Evolutionary conservation across 2,113 vertebrate genomes (phyloP).

Genomic region (Hiodon tergisus): DNA sequence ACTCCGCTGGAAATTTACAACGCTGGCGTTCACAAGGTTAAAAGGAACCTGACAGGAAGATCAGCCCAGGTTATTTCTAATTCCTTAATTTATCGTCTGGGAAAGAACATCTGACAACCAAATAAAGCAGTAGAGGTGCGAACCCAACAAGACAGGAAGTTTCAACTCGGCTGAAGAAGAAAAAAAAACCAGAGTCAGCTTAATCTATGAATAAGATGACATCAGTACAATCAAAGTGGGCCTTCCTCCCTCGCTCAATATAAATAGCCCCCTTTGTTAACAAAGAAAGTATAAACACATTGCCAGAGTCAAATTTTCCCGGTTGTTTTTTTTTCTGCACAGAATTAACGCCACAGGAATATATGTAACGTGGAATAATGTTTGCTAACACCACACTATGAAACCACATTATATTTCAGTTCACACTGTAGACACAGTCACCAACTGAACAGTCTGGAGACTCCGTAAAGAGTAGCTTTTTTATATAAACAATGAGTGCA

Average conservation of each 20-base stretch:
- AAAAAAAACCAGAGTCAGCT: conserved; percentile 25
- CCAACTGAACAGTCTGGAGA: not conserved
- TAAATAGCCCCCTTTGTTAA: conserved; percentile 32
- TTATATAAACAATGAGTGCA: not conserved
- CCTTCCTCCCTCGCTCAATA: conserved; percentile 32
- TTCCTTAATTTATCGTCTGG: conserved; percentile 27
- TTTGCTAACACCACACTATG: not conserved
- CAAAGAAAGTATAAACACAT: conserved; percentile 1
- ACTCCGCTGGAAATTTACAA: not conserved
- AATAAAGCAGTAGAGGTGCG: conserved; percentile 22
- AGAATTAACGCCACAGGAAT: not conserved
- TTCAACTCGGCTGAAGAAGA: not conserved
- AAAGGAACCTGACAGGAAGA: not conserved
- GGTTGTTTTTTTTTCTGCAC: not conserved
- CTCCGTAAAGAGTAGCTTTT: not conserved
- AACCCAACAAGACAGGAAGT: conserved; percentile 22
- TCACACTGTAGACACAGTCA: not conserved
- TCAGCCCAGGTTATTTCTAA: no score
- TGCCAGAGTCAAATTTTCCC: conserved; percentile 12
- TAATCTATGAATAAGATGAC: conserved; percentile 36
- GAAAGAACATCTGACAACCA: conserved; percentile 12
- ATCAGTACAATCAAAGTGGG: conserved; percentile 33
- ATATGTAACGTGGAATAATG: not conserved
- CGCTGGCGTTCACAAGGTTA: not conserved
- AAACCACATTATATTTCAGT: not conserved